phyloP scores from a whole-genome alignment of 2,113 vertebrate genomes.

The Paedocypris sp. region DNA sequence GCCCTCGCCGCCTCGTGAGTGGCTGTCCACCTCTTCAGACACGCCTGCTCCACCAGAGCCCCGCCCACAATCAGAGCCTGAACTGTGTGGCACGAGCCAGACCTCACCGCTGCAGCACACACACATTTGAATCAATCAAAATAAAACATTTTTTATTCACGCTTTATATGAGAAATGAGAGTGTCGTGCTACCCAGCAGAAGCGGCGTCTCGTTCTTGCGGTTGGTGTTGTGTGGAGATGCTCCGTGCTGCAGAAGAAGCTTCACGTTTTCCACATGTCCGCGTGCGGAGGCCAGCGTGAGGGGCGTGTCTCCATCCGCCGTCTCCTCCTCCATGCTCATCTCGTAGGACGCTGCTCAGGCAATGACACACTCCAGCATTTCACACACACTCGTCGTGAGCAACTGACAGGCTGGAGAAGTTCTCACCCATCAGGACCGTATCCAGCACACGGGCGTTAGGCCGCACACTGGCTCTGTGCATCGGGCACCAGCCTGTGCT shows the following conservation, averaged over 20 bases:
- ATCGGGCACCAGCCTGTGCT: slow-evolving; percentile 66
- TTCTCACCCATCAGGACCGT: slow-evolving; percentile 65
- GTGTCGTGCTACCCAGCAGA: slow-evolving; percentile 62
- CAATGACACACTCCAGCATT: background rate
- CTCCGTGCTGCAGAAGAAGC: slow-evolving; percentile 62
- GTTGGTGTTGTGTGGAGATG: slow-evolving; percentile 72
- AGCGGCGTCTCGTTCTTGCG: slow-evolving; percentile 70
- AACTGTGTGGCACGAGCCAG: slow-evolving; percentile 63
- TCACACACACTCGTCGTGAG: background rate
- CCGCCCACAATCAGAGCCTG: slow-evolving; percentile 65
- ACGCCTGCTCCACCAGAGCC: slow-evolving; percentile 66
- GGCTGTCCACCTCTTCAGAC: slow-evolving; percentile 67
- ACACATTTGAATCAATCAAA: too few relatives aligned
- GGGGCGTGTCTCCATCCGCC: slow-evolving; percentile 63
- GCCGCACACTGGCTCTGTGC: slow-evolving; percentile 61
- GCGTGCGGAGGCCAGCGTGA: slow-evolving; percentile 69
- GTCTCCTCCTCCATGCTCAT: slow-evolving; percentile 71
- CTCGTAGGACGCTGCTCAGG: slow-evolving; percentile 49
- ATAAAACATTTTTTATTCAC: too few relatives aligned
- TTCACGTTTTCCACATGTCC: slow-evolving; percentile 58
- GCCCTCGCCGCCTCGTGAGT: slow-evolving; percentile 77
- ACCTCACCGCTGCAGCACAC: slow-evolving; percentile 69
- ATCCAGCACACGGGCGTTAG: slow-evolving; percentile 59
- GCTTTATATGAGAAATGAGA: too few relatives aligned
- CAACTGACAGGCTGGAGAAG: too few relatives aligned